Evolutionary conservation across 37 sponge, comb jelly and placozoan genomes (phyloP).

Genomic region (Petrosia ficiformis): DNA sequence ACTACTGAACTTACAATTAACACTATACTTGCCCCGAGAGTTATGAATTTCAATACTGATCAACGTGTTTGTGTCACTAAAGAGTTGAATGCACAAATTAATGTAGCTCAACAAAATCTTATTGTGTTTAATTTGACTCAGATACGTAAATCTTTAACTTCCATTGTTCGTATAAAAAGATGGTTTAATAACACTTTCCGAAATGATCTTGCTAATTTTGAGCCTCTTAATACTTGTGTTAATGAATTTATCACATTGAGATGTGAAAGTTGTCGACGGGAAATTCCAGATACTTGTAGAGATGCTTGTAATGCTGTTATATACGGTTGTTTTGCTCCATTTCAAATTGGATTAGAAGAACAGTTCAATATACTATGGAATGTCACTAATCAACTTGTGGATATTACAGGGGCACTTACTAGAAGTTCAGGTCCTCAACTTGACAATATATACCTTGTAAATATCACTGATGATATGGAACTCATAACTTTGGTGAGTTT

Average conservation of each 20-base stretch:
- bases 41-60: too few relatives aligned
- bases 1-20: too few relatives aligned
- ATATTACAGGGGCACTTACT: neutral
- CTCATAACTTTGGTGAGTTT: too few relatives aligned
- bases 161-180: neutral
- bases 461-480: too few relatives aligned
- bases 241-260: slow-evolving; percentile 4
- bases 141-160: too few relatives aligned
- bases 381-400: neutral
- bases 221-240: slow-evolving; percentile 7
- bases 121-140: too few relatives aligned
- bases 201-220: neutral
- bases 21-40: too few relatives aligned
- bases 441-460: too few relatives aligned
- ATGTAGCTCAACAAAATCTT: too few relatives aligned
- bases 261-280: slow-evolving; percentile 4
- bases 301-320: slow-evolving; percentile 11
- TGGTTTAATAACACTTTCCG: neutral
- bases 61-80: too few relatives aligned
- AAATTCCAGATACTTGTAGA: slow-evolving; percentile 3
- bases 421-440: too few relatives aligned
- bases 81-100: too few relatives aligned
- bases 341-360: slow-evolving; percentile 5
- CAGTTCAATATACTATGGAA: slow-evolving; percentile 27
- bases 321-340: slow-evolving; percentile 27